phyloP scores from a whole-genome alignment of 2,888 invertebrate genomes.

The Biston stratarius region DNA sequence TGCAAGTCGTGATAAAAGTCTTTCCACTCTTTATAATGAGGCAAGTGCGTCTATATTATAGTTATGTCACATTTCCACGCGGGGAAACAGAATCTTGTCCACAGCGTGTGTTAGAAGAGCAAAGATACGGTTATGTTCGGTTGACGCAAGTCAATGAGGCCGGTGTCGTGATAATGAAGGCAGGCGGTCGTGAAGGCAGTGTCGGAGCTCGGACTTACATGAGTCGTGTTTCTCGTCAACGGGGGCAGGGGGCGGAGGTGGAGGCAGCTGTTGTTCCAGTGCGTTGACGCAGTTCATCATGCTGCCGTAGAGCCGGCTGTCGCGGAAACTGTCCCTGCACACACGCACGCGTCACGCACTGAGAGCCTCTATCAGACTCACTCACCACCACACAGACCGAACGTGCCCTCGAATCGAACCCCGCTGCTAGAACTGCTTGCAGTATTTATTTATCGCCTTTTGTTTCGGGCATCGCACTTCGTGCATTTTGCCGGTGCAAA shows the following conservation, averaged over 20 bases:
- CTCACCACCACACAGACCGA: constrained; percentile 4
- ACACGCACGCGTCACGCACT: constrained; percentile 62
- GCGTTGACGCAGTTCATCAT: constrained; percentile 98
- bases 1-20: no score
- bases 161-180: constrained; percentile 32
- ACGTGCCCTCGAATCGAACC: neutral
- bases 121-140: neutral
- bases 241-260: constrained; percentile 84
- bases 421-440: neutral
- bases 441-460: no score
- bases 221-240: constrained; percentile 83
- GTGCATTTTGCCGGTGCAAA: no score
- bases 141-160: constrained; percentile 14
- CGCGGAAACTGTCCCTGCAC: constrained; percentile 95
- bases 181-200: constrained; percentile 39
- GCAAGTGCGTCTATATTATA: no score
- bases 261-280: constrained; percentile 95
- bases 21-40: no score
- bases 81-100: no score
- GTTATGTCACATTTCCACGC: no score
- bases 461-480: no score
- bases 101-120: no score
- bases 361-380: constrained; percentile 1
- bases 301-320: constrained; percentile 97
- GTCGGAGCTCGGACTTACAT: constrained; percentile 64